These are phyloP conservation scores for Ariopsis seemanni DNA, from an alignment of 2,113 vertebrate species.

Conservation along the genomic window DNA sequence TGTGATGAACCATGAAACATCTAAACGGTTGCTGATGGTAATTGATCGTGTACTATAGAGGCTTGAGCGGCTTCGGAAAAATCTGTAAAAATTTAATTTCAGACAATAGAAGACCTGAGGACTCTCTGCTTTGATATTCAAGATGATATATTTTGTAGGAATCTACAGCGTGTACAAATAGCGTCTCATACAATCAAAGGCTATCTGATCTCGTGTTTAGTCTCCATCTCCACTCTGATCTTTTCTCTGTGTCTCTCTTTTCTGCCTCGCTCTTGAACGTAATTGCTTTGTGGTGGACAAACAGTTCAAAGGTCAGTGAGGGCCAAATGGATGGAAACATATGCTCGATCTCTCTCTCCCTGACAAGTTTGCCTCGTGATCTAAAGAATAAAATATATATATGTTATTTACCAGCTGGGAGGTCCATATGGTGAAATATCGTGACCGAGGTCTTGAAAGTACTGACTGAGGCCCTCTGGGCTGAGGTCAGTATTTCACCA, in stretches of 20 bases:
- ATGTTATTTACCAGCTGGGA: too few species aligned
- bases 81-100: not conserved
- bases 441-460: too few species aligned
- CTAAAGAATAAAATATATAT: not conserved
- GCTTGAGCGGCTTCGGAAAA: not conserved
- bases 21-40: not conserved
- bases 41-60: not conserved
- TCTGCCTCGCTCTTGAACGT: not conserved
- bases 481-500: too few species aligned
- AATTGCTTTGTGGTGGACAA: constrained; percentile 1
- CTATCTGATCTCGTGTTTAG: constrained; percentile 11
- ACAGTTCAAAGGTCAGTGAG: constrained; percentile 9
- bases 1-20: not conserved
- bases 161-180: not conserved
- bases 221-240: not conserved
- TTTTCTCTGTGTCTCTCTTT: not conserved
- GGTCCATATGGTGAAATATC: too few species aligned
- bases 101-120: too few species aligned
- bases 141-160: not conserved
- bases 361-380: not conserved
- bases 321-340: not conserved
- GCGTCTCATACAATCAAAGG: constrained; percentile 26
- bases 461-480: too few species aligned
- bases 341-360: not conserved
- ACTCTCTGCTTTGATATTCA: not conserved